phyloP scores from a whole-genome alignment of 2,888 invertebrate species.

The Drosophila kanekoi region DNA sequence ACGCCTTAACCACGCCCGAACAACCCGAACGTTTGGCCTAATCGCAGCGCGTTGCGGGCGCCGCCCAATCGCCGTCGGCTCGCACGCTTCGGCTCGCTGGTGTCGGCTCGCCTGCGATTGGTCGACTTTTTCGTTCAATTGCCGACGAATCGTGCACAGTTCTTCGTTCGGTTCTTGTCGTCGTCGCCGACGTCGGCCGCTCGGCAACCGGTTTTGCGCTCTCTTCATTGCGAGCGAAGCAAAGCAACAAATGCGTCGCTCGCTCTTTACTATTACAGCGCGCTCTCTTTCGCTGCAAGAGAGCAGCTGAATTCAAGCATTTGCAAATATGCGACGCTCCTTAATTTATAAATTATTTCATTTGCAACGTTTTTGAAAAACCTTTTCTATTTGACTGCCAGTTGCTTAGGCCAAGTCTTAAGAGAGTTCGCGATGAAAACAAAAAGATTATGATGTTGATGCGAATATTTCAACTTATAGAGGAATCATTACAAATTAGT shows the following conservation, averaged over 20 bases:
- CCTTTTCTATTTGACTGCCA: neutral
- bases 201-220: constrained; percentile 54
- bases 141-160: constrained; percentile 44
- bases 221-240: constrained; percentile 18
- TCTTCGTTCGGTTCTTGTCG: constrained; percentile 9
- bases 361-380: constrained; percentile 1
- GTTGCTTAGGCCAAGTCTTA: too few relatives aligned
- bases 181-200: neutral
- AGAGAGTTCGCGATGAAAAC: too few relatives aligned
- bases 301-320: constrained; percentile 4
- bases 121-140: constrained; percentile 39
- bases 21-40: constrained; percentile 44
- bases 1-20: constrained; percentile 34
- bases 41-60: constrained; percentile 18
- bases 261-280: constrained; percentile 18
- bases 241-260: neutral
- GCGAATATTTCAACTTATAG: too few relatives aligned
- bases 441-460: too few relatives aligned
- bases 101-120: constrained; percentile 42
- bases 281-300: constrained; percentile 30
- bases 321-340: constrained; percentile 1
- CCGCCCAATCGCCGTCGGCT: constrained; percentile 22
- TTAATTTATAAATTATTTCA: constrained; percentile 16
- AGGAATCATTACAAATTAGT: too few relatives aligned
- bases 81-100: constrained; percentile 34